These are phyloP conservation scores for Pangasius sanitwongsei DNA, from an alignment of 2,797 vertebrate species.

Conservation along the genomic window DNA sequence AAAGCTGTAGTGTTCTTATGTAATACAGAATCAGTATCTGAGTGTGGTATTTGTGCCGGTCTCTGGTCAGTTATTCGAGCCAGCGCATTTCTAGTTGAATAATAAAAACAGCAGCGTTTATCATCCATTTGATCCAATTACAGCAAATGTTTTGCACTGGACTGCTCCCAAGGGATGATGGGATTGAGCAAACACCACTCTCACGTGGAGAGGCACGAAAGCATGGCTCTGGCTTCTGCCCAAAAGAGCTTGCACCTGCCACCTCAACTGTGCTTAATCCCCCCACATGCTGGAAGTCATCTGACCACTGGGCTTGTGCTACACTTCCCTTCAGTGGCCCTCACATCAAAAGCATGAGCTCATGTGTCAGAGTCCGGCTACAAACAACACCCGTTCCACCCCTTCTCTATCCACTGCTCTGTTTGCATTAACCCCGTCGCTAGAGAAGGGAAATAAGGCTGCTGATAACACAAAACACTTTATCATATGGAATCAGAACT, in stretches of 20 bases:
- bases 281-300: conserved; percentile 76
- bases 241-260: conserved; percentile 72
- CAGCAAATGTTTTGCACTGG: conserved; percentile 20
- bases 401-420: conserved; percentile 27
- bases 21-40: conserved; percentile 18
- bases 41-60: not conserved
- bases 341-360: conserved; percentile 73
- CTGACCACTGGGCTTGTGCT: conserved; percentile 71
- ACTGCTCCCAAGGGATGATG: conserved; percentile 30
- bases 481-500: not conserved
- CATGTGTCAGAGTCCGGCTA: conserved; percentile 74
- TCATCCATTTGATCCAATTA: conserved; percentile 32
- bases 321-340: conserved; percentile 72
- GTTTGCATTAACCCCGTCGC: conserved; percentile 34
- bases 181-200: conserved; percentile 30
- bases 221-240: conserved; percentile 31
- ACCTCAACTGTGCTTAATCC: conserved; percentile 74
- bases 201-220: conserved; percentile 34
- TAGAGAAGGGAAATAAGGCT: conserved; percentile 1
- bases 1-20: conserved; percentile 47
- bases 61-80: not conserved
- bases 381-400: conserved; percentile 69
- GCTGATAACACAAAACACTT: not conserved
- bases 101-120: conserved; percentile 30
- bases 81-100: not conserved